Conservation (phyloP, 1,140 invertebrate species). For the Drosophila trapezifrons region DNA sequence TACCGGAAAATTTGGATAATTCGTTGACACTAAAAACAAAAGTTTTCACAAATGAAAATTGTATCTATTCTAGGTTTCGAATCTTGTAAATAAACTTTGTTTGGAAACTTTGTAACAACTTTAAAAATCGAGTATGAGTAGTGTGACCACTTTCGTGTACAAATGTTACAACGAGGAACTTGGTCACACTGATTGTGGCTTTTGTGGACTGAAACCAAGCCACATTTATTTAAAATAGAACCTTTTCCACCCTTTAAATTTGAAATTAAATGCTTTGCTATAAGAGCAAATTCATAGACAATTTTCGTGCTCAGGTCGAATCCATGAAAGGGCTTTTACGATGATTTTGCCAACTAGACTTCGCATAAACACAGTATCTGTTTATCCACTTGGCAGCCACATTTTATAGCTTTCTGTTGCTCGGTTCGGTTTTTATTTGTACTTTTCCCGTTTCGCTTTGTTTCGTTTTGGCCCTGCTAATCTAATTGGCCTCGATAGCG, state of each 20-base stretch:
- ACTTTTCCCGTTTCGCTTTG: constrained; percentile 12
- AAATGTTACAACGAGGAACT: not conserved
- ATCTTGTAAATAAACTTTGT: no score
- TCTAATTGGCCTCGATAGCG: constrained; percentile 53
- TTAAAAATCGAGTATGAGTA: no score
- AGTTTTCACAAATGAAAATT: not conserved
- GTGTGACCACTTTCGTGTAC: not conserved
- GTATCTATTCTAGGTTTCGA: no score
- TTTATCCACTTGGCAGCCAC: constrained; percentile 38
- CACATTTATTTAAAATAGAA: no score
- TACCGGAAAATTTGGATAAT: constrained; percentile 24
- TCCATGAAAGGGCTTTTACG: constrained; percentile 4
- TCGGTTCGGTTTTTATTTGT: constrained; percentile 10
- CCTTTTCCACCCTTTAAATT: no score
- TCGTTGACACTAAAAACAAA: constrained; percentile 64
- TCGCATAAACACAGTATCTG: constrained; percentile 10
- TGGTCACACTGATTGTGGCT: not conserved
- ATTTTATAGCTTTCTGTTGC: constrained; percentile 52
- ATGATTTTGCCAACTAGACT: not conserved
- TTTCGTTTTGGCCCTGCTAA: constrained; percentile 49
- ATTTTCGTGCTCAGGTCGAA: not conserved
- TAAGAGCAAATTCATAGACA: not conserved
- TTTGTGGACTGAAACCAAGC: no score
- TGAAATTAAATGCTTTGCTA: not conserved
- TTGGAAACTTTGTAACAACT: no score